Evolutionary conservation across 2,888 invertebrate species (phyloP).

Genomic region (Caenorhabditis uteleia): DNA sequence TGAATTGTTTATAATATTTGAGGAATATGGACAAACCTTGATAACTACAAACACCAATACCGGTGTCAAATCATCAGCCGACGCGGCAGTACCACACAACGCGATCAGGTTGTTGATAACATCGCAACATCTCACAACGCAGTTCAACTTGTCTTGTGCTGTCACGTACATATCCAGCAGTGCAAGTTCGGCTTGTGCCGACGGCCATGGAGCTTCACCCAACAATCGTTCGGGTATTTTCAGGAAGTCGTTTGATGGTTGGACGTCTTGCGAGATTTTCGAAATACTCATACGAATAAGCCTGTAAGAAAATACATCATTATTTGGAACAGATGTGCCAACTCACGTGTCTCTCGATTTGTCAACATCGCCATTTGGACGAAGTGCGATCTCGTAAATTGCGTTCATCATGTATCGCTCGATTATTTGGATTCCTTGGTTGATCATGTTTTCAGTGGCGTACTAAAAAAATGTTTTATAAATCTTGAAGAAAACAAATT

Average conservation of each 20-base stretch:
- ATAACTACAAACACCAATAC: constrained; percentile 94
- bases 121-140: constrained; percentile 77
- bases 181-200: constrained; percentile 87
- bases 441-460: constrained; percentile 38
- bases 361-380: constrained; percentile 96
- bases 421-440: constrained; percentile 81
- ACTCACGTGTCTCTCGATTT: constrained; percentile 86
- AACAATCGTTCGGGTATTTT: constrained; percentile 75
- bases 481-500: neutral
- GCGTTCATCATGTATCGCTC: constrained; percentile 87
- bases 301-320: constrained; percentile 9
- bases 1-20: neutral
- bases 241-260: constrained; percentile 7
- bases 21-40: constrained; percentile 54
- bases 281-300: constrained; percentile 18
- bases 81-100: constrained; percentile 78
- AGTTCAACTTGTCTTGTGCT: constrained; percentile 46
- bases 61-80: constrained; percentile 91
- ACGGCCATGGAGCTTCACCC: constrained; percentile 93
- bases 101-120: constrained; percentile 91
- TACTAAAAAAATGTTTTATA: constrained; percentile 6
- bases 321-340: constrained; percentile 55
- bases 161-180: constrained; percentile 85
- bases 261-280: constrained; percentile 6
- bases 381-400: constrained; percentile 89